Conservation (phyloP, 2,113 vertebrate genomes). For the Cochlearius cochlearius region DNA sequence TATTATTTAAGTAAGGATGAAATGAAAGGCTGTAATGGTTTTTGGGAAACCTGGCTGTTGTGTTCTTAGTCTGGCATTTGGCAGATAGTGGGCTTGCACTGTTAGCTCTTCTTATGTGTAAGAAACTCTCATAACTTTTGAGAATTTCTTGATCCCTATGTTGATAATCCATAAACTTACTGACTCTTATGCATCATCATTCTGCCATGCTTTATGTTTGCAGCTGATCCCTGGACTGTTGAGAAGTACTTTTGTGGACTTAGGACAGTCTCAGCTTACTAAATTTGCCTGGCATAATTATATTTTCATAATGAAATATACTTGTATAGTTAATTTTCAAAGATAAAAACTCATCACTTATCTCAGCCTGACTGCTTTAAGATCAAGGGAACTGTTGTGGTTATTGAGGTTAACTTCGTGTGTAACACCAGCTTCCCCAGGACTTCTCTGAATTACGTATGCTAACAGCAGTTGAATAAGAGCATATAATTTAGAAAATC, state of each 20-base stretch:
- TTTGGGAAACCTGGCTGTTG: neutral
- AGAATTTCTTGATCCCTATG: neutral
- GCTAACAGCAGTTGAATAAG: neutral
- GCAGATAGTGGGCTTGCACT: neutral
- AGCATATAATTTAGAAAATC: neutral
- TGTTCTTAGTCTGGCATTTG: neutral
- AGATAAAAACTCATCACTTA: neutral
- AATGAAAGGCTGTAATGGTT: neutral
- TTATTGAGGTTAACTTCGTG: neutral
- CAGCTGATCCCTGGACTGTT: neutral
- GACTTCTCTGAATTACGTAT: neutral
- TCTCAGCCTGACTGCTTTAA: neutral
- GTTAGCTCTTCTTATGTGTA: neutral
- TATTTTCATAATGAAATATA: neutral
- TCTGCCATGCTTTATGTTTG: neutral
- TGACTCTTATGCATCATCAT: neutral
- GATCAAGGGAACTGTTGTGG: neutral
- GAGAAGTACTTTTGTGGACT: neutral
- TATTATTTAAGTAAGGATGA: neutral
- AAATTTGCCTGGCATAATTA: neutral
- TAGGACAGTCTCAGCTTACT: neutral
- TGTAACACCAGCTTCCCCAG: neutral
- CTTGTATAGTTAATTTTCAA: neutral
- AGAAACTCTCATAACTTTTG: neutral
- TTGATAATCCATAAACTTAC: neutral